Evolutionary conservation across 2,113 vertebrate species (phyloP), one percentile per base, ranked within the genome.

Genomic region (Brachyhypopomus gauderio): DNA sequence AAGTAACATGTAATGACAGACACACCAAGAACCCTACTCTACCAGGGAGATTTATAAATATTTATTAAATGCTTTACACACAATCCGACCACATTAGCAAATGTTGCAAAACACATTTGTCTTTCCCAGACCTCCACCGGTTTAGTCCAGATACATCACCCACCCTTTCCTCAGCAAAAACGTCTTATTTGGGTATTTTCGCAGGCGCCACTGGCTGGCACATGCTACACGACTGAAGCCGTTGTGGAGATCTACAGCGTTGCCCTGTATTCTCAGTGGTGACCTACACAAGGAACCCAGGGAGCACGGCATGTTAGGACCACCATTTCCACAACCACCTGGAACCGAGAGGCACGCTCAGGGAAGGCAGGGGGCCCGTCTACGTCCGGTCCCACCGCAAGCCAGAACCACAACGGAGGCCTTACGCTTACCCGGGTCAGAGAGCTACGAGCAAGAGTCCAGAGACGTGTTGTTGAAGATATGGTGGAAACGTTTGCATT

Each of bases 1-100:
- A 16, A 62, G 58, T 41, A 77, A 30, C 19, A 77, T 48, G 52
- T 70, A 67, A 77, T 36, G 70, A 73, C 14, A 78, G 67, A 83
- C 70, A 85, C 78, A 74, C 30, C 45, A 27, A 83, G 71, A 63
- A 76, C 59, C 69, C 78, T 86, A 86, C 45, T 82, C 59, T 73
- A 78, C 17, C 22, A 75, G 14, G 45, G 41, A 82, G 79, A 81
- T 77, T 72, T 79, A 85, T 86, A 88, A 83, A 87, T 76, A 86
- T 79, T 79, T 82, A 83, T 82, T 81, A 74, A 66, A 78, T 78
- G 2, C 74, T 85, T 87, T 83, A 72, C 79, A 84, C 72, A 67
- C 78, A 82, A 63, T 88, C 71, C 77, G 79, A 72, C 38, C 38
- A 58, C 48, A 73, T 75, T 59, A 81, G 63, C 69, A 79, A 85